A percentile compares a stretch with the other conserved stretches of the same genome.
These are phyloP conservation scores for Cantharis lateralis DNA, from an alignment of 2,888 invertebrate species.

Conservation along the genomic window DNA sequence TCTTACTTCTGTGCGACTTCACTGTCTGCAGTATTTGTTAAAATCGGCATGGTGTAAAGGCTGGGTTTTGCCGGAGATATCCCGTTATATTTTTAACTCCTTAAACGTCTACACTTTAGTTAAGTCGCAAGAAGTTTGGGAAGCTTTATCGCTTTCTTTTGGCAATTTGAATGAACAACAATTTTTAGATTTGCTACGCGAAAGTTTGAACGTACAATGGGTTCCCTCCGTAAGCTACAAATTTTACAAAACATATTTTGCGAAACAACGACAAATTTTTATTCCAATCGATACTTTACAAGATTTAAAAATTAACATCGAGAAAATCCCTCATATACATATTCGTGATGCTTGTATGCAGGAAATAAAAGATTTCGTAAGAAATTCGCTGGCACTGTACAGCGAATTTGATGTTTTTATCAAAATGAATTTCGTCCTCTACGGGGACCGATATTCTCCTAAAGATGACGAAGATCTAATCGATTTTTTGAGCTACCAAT, in stretches of 20 bases:
- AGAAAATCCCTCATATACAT: slow-evolving; percentile 40
- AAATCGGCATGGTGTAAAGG: slow-evolving; percentile 13
- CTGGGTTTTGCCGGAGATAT: background rate
- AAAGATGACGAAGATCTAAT: background rate
- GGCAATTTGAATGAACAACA: slow-evolving; percentile 27
- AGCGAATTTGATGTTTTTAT: background rate
- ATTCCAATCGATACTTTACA: background rate
- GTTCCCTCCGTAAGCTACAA: slow-evolving; percentile 41
- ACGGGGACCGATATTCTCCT: background rate
- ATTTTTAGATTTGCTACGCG: slow-evolving; percentile 35
- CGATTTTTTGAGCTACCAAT: background rate
- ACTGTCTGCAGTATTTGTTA: slow-evolving; percentile 30
- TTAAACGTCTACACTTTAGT: background rate
- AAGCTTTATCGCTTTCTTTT: slow-evolving; percentile 32
- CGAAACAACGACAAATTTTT: background rate
- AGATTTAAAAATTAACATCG: slow-evolving; percentile 29
- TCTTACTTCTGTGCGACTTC: slow-evolving; percentile 37
- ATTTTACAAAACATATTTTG: slow-evolving; percentile 18
- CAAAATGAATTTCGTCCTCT: background rate
- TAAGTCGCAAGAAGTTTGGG: slow-evolving; percentile 13
- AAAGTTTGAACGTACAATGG: slow-evolving; percentile 38
- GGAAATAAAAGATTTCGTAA: background rate
- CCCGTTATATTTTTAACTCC: background rate
- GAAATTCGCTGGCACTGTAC: background rate
- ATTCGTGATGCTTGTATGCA: slow-evolving; percentile 39